Evolutionary conservation across 64 coral and sea anemone species (phyloP), one percentile per base, ranked within the genome.

Genomic region (Stichodactyla helianthus): DNA sequence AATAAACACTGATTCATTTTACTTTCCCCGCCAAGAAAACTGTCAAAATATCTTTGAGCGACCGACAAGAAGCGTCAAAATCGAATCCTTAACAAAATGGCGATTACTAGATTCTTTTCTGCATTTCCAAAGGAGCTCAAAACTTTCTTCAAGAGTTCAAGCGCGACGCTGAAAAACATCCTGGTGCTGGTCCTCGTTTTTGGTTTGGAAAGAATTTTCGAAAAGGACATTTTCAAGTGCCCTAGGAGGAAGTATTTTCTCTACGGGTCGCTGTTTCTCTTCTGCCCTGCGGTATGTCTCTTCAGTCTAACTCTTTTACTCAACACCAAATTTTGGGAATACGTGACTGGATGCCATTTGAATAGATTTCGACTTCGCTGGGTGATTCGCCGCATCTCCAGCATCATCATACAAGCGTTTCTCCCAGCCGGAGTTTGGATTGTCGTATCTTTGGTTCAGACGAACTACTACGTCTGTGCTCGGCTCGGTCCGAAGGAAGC

Each of bases 221-320:
- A 89, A 68, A 89, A 89, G 59, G 88, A 83, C 14, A 22, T 89
- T 77, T 89, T 89, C 55, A 83, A 84, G 44, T 89, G 88, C 54
- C 88, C 88, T 8, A 74, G 62, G 17, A 19, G 17, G 19, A 71
- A 84, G 10, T 58, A 89, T 27, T 71, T 68, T 57, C 13, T 84
- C 5, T 89, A 89, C 54, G 88, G 88, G 17, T 84, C 60, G 20
- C 19, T 84, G 19, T 89, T 89, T 22, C 81, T 89, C 16, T 62
- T 89, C 26, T 74, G 88, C 6, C 88, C 88, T 59, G 60, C 88
- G 11, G n/a, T 89, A 59, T 84, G 88, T 51, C 61, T 89, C 15
- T 84, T 89, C n/a, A 84, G 63, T 25, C 44, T 89, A 19, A 84
- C 88, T 23, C 81, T 89, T 83, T 44, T 89, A 13, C 25, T 89